Evolutionary conservation across 64 coral and sea anemone species (phyloP), one percentile per base, ranked within the genome.

Genomic region (Hydrozoanthus tunicans): DNA sequence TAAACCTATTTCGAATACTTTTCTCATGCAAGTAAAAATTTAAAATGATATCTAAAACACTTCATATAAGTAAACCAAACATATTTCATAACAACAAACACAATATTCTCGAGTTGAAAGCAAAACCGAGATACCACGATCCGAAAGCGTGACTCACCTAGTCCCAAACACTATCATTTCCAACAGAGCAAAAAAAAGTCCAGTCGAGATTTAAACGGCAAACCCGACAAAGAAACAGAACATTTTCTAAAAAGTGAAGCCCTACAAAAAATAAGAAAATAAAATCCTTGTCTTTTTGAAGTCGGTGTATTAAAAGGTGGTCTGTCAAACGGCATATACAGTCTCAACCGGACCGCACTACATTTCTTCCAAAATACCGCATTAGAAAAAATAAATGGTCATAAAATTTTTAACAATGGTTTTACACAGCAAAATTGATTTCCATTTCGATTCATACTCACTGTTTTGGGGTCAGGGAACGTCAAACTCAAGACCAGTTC

Each of bases 11-110:
- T 73, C 67, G 12, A 60, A 73, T 88, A 58, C n/a, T 27, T 60
- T 57, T 23, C 15, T 59, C 58, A 13, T 61, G 9, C 12, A 88
- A 73, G 23, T 51, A 17, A 88, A 7, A 75, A 73, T 86, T 86
- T 13, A 54, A 73, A 11, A 88, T 88, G 69, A 15, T 69, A 26
- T 73, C 69, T 53, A 73, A 88, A 73, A 15, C 23, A 85, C 51
- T 88, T 73, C 54, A 88, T 6, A 88, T 10, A 73, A 60, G 11
- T 10, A 88, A 88, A 74, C 24, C n/a, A 57, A 85, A 85, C 65
- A 86, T 53, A 32, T 88, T 57, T 64, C 5, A 15, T 53, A 59
- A 13, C 12, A 67, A 68, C 9, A 70, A 57, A 53, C 7, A 62
- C 14, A 63, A 69, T 51, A 14, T 14, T 82, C 6, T 9, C 6